Evolutionary conservation across 2,888 invertebrate genomes (phyloP).

Genomic region (Bruchidius siliquastri): DNA sequence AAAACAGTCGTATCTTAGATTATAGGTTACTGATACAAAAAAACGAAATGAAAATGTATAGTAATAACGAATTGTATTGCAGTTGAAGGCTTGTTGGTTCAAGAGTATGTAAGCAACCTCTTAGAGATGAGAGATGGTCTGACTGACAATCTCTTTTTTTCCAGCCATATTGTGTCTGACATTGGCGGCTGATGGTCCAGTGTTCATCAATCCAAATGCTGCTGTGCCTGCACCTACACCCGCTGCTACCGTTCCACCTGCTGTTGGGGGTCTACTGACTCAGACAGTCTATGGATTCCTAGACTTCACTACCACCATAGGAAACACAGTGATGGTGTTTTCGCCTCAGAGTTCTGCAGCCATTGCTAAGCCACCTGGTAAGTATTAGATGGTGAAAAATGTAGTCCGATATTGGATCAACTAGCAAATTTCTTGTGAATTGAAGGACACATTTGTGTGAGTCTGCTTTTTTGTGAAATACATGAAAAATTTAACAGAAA

Average conservation of each 20-base stretch:
- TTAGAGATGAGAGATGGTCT: no score
- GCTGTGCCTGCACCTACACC: constrained; percentile 14
- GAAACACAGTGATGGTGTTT: constrained; percentile 91
- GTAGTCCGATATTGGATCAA: no score
- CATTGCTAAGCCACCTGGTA: constrained; percentile 50
- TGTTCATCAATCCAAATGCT: constrained; percentile 38
- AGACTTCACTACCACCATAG: constrained; percentile 91
- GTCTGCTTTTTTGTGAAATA: no score
- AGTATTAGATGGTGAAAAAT: constrained; percentile 46
- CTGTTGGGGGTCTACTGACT: constrained; percentile 57
- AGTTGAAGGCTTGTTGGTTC: no score
- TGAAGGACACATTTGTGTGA: no score
- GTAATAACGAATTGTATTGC: no score
- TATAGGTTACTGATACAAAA: no score
- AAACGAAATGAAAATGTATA: no score
- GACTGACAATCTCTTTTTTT: background rate
- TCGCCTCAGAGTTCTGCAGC: constrained; percentile 76
- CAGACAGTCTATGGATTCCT: constrained; percentile 92
- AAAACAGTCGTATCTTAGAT: no score
- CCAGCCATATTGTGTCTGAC: constrained; percentile 4
- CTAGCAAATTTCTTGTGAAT: no score
- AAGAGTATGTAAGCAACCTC: no score
- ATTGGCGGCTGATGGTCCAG: constrained; percentile 35
- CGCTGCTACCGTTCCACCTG: constrained; percentile 21
- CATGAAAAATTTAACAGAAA: no score